Base-by-base conservation (phyloP, 1,140 invertebrate genomes). In the Cataglyphis hispanica region DNA sequence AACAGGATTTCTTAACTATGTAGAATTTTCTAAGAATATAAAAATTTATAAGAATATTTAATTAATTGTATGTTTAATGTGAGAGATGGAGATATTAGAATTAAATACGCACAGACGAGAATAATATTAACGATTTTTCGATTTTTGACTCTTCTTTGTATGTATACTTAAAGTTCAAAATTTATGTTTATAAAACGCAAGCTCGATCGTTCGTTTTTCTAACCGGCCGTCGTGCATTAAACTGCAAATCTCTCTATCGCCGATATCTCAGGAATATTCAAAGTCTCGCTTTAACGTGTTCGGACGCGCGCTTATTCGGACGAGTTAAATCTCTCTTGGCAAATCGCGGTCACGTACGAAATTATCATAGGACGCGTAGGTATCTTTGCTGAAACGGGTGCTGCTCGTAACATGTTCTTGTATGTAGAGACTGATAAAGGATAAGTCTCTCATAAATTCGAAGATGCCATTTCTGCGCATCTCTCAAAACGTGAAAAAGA, bases 331-430 rank as follows among this genome's bases (percentile, higher is more conserved):
- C 86, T 89, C 75, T 63, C 43, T 85, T 77, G 63, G 86, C 78
- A 87, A 77, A 78, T 84, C 69, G 61, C 67, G 43, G 81, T 86
- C 64, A 72, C 67, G 77, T 95, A 6, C 97, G 96, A 87, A 96
- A 96, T 67, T 97, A 97, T 37, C 95, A 97, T 85, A 98, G 97
- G 0, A 96, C 98, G 97, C 97, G 87, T 97, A 50, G 40, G 1
- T 50, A 97, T 4, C 97, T 96, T 89, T 31, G 31, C 19, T 27
- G 31, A 19, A 19, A 61, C 40, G 34, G n/a, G 34, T 37, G 56
- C 22, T 27, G 40, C 2, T 40, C 64, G 84, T 31, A n/a, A 63
- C 53, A 43, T 19, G 67, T 83, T 60, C 67, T 72, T 72, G 31
- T 37, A 27, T 72, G 31, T 37, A 27, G 40, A 43, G 78, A 60